Base-by-base conservation (phyloP, 2,888 invertebrate genomes). In the Caenorhabditis sp. region DNA sequence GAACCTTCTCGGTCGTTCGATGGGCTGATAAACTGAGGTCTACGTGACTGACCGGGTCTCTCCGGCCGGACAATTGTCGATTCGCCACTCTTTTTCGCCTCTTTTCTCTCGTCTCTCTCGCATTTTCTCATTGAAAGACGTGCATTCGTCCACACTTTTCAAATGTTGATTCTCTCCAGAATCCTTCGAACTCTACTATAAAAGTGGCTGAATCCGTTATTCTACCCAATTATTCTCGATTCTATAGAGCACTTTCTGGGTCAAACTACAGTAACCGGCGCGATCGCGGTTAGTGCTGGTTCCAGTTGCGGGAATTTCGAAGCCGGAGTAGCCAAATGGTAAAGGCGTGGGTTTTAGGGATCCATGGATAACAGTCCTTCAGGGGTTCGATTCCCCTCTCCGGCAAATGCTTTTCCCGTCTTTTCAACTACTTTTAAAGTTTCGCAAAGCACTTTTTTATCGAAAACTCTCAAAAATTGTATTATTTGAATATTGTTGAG, bases 311-410 rank as follows among this genome's bases (percentile, higher is more conserved):
- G n/a, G n/a, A n/a, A n/a, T n/a, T 8, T 43, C 27, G 27, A 11
- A 2, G 56, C 43, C 56, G 56, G 41, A 41, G 58, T 58, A 27
- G 32, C 55, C 35, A 41, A 41, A 15, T 55, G 55, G 39, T 41
- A 41, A 58, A 58, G 45, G 43, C 58, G 45, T 43, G 37, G 61
- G 37, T 26, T 37, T 61, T 46, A 37, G 37, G 48, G n/a, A 22
- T 30, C 48, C 43, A 30, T 65, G 46, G 45, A 55, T 55, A 35
- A 22, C 45, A 37, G 37, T 53, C 46, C 41, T 66, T 66, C 45
- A 41, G 50, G 66, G 66, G 66, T 66, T 66, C 66, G 56, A 58
- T 66, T 66, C 56, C 63, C 63, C 53, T 53, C 52, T 22, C 63
- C 63, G 63, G 37, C 55, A 65, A 45, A 30, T 22, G 20, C 22